phyloP scores from a whole-genome alignment of 2,113 vertebrate species.

The Chionodraco myersi region DNA sequence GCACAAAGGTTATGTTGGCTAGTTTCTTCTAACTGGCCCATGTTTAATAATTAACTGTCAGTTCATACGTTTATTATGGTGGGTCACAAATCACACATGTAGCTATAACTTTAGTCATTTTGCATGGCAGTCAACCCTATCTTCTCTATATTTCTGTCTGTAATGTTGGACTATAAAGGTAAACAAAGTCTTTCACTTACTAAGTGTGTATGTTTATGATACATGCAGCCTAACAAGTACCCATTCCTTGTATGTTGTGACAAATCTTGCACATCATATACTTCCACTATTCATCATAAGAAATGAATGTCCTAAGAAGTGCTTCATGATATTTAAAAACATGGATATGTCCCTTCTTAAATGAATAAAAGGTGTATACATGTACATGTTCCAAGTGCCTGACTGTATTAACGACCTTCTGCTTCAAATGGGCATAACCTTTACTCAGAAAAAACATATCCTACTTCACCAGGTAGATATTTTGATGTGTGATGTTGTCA shows the following conservation, averaged over 20 bases:
- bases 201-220: background rate
- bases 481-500: too few species aligned
- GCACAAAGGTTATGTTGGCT: constrained; percentile 2
- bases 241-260: background rate
- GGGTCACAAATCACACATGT: background rate
- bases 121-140: background rate
- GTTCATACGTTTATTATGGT: background rate
- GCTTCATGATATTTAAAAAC: background rate
- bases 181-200: background rate
- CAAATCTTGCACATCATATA: background rate
- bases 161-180: background rate
- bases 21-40: background rate
- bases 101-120: background rate
- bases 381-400: background rate
- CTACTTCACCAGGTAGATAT: background rate
- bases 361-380: background rate
- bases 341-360: too few species aligned
- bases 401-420: background rate
- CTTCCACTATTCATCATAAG: background rate
- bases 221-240: background rate
- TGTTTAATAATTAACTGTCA: background rate
- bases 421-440: background rate
- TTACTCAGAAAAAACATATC: background rate
- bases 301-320: background rate
- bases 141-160: background rate